Evolutionary conservation across 2,797 vertebrate genomes (phyloP), one percentile per base, ranked within the genome.

Genomic region (Heteromormyrus szaboi): DNA sequence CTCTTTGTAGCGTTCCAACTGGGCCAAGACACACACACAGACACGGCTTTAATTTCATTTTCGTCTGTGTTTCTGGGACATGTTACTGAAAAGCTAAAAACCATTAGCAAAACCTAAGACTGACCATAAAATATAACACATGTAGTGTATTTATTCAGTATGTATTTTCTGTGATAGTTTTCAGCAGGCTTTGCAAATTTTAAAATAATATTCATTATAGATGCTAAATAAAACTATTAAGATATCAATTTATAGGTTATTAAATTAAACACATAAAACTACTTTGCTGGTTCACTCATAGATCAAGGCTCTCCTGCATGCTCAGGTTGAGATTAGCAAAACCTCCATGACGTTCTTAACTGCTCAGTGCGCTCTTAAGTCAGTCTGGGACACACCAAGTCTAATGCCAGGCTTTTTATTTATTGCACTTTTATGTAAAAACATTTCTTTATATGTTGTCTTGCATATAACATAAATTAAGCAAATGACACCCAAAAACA

Each of bases 1-100:
- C 72, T 96, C 94, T 53, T 94, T 97, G 89, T 99, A 99, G 53
- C 0, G 94, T 59, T 96, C 92, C 59, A 97, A 81, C 98, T 99
- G 91, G 0, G 50, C 46, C 25, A 90, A 11, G 11, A 33, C 12
- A 89, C 62, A 90, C 1, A 88, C 4, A 72, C 0, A 9, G 22
- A 65, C 9, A 46, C 25, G 3, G 76, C 41, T 3, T 25, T 29
- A 33, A 29, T 53, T 85, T 85, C 9, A 85, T 51, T 44, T 85
- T 53, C 12, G 33, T 33, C 12, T 72, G 29, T 14, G 25, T 4
- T 79, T n/a, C 41, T 79, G 72, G 6, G 37, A 8, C 76, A n/a
- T 5, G 14, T 81, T 44, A n/a, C 37, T 51, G 22, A 51, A 29
- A 51, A 85, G 50, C 46, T 51, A 51, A 29, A 29, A 51, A 85